A percentile compares a stretch with the other conserved stretches of the same genome.
phyloP scores from a whole-genome alignment of 2,113 vertebrate species.

The Phylloscopus trochiloides region DNA sequence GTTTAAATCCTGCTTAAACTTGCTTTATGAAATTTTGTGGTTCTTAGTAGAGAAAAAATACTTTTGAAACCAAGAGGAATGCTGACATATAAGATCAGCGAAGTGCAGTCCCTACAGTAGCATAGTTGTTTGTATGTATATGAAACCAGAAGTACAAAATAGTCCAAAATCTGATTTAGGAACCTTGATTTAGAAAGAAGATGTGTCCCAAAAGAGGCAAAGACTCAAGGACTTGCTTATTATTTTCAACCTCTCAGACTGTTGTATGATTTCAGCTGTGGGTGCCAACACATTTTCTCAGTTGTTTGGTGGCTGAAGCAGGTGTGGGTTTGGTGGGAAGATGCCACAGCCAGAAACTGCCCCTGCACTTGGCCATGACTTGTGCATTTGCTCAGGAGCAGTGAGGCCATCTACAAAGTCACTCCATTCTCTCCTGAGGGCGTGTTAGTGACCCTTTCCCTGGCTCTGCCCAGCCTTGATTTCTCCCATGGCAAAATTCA shows the following conservation, averaged over 20 bases:
- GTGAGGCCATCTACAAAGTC: background rate
- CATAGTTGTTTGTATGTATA: background rate
- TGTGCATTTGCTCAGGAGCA: background rate
- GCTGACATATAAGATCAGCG: background rate
- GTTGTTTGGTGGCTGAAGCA: background rate
- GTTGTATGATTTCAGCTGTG: background rate
- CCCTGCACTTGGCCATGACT: background rate
- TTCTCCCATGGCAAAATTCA: background rate
- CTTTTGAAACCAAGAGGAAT: background rate
- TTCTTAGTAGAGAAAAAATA: background rate
- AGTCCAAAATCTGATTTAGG: background rate
- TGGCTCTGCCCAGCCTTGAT: background rate
- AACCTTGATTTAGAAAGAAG: background rate
- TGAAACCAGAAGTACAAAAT: background rate
- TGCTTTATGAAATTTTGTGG: background rate
- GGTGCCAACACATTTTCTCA: background rate
- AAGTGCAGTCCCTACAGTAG: background rate
- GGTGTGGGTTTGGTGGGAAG: background rate
- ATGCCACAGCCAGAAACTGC: background rate
- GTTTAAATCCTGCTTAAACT: background rate
- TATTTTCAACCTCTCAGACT: background rate
- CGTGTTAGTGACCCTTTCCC: accelerated
- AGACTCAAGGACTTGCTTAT: background rate
- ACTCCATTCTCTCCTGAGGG: background rate
- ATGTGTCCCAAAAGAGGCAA: background rate